Evolutionary conservation across 2,888 invertebrate genomes (phyloP).

Genomic region (Pollenia labialis): DNA sequence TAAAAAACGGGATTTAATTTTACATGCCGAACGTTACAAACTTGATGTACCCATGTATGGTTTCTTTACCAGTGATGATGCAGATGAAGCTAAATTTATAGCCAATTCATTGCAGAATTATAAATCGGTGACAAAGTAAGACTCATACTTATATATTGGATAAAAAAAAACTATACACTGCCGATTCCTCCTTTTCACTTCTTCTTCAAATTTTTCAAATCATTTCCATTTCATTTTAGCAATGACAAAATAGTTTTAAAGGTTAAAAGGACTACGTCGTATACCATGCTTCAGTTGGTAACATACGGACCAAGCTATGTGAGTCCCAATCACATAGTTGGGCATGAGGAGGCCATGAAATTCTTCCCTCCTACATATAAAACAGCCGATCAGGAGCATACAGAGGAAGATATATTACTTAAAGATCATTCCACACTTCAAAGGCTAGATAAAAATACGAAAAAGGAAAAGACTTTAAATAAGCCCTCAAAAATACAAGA

Average conservation of each 20-base stretch:
- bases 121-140: slow-evolving; percentile 46
- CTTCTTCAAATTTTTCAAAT: neutral
- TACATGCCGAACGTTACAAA: slow-evolving; percentile 84
- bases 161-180: no score
- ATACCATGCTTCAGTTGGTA: slow-evolving; percentile 87
- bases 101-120: slow-evolving; percentile 85
- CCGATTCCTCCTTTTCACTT: no score
- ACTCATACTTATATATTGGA: no score
- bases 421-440: neutral
- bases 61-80: slow-evolving; percentile 87
- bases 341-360: slow-evolving; percentile 86
- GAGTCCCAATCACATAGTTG: slow-evolving; percentile 87
- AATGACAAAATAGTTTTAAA: slow-evolving; percentile 89
- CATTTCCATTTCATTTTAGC: slow-evolving; percentile 81
- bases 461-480: neutral
- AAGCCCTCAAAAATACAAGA: neutral
- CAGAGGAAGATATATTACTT: slow-evolving; percentile 69
- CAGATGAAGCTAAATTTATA: slow-evolving; percentile 86
- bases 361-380: slow-evolving; percentile 87
- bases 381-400: slow-evolving; percentile 83
- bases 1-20: slow-evolving; percentile 87
- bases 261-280: slow-evolving; percentile 87
- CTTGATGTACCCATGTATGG: slow-evolving; percentile 87
- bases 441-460: neutral
- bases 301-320: slow-evolving; percentile 88